These are phyloP conservation scores for Cosmopolites sordidus DNA, from an alignment of 2,888 invertebrate species.

Conservation along the genomic window DNA sequence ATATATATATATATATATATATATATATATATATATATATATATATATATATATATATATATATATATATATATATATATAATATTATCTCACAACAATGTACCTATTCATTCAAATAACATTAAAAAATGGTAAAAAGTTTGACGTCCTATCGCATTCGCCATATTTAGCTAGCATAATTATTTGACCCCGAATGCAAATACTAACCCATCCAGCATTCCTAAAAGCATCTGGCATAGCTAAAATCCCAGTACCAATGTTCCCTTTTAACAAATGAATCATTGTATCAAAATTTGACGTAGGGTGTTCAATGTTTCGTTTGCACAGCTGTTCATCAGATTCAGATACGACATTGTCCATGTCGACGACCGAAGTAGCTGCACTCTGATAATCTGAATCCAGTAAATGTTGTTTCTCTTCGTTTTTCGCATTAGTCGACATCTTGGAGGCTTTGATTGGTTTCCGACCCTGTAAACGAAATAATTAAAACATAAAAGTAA, in stretches of 20 bases:
- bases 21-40: no score
- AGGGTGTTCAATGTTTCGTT: conserved; percentile 70
- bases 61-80: no score
- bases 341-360: conserved; percentile 29
- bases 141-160: no score
- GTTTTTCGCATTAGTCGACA: conserved; percentile 34
- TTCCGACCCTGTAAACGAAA: background rate
- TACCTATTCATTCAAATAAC: no score
- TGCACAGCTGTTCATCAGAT: conserved; percentile 56
- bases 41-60: no score
- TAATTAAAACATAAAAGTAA: no score
- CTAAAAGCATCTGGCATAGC: conserved; percentile 95
- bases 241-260: conserved; percentile 83
- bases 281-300: conserved; percentile 77
- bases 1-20: no score
- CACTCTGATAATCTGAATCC: conserved; percentile 45
- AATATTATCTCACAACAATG: no score
- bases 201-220: conserved; percentile 73
- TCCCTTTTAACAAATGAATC: conserved; percentile 63
- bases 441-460: conserved; percentile 5
- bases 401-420: conserved; percentile 70
- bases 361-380: conserved; percentile 32
- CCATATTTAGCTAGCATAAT: no score
- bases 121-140: no score
- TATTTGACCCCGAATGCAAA: no score